Base-by-base conservation (phyloP, 92 coral and sea anemone genomes). In the Zoanthus gigantus region DNA sequence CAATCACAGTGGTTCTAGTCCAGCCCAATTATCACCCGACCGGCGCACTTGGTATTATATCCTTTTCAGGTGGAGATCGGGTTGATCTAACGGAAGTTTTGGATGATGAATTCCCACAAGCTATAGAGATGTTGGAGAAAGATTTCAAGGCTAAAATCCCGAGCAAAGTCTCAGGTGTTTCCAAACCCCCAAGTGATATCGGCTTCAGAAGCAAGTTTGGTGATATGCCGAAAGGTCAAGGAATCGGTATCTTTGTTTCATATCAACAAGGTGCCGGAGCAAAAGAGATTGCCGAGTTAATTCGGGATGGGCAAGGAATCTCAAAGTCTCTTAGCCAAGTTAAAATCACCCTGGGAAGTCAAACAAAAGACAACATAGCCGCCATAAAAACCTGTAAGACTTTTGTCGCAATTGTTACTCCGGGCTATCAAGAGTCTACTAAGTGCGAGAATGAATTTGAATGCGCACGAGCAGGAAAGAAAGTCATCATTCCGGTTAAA, bases 371-470 rank as follows among this genome's bases (percentile, higher is more conserved):
- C 63, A 81, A 81, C 85, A 65, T 46, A 5, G 17, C 76, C 23
- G 74, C 44, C 75, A 66, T 81, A 46, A 47, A 81, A 53, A 81
- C 6, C 16, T 81, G 85, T 56, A 45, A 66, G 61, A 44, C 58
- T 44, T 81, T 92, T 60, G 84, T 94, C 48, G 95, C 97, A 0
- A 88, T 94, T 9, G 71, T 94, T 6, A 89, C 93, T 0, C 78
- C 93, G 14, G 92, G 91, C 7, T 94, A 88, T 18, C 90, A 94
- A 83, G 60, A 56, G 37, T 90, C 95, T 10, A 28, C 86, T 5
- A 77, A 88, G 79, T 74, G 92, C 61, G 95, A 90, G 82, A 89
- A 87, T 61, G 91, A 90, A 58, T 94, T 89, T 77, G 97, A 94
- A 76, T 84, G 58, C 50, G 97, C 97, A 46, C 61, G 97, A 18